phyloP scores from a whole-genome alignment of 2,797 vertebrate species.

The Falco concolor region DNA sequence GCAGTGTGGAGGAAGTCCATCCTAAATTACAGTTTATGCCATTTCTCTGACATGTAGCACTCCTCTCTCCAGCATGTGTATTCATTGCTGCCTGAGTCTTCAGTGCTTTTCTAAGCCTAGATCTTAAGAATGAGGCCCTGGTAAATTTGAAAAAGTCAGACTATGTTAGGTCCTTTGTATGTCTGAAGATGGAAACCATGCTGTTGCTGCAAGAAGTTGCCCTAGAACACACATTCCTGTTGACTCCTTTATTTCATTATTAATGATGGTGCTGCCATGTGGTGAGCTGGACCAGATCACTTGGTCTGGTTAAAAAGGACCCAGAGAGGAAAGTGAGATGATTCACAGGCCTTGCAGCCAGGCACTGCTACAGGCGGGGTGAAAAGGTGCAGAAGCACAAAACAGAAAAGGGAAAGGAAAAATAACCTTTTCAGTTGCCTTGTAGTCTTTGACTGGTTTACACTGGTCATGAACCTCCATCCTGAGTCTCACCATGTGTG shows the following conservation, averaged over 20 bases:
- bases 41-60: neutral
- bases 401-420: neutral
- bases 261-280: neutral
- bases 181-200: neutral
- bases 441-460: neutral
- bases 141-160: neutral
- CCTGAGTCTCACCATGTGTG: neutral
- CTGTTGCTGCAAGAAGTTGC: neutral
- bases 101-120: neutral
- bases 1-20: neutral
- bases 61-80: neutral
- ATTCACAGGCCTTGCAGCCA: neutral
- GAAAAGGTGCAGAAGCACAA: neutral
- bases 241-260: neutral
- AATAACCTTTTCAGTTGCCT: neutral
- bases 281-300: neutral
- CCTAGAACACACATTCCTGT: neutral
- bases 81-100: neutral
- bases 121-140: neutral
- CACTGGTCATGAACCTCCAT: neutral
- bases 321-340: neutral
- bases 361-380: neutral
- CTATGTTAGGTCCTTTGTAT: neutral
- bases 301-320: neutral
- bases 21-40: neutral